phyloP scores from a whole-genome alignment of 2,797 vertebrate species.

The Gobio occitaniae region DNA sequence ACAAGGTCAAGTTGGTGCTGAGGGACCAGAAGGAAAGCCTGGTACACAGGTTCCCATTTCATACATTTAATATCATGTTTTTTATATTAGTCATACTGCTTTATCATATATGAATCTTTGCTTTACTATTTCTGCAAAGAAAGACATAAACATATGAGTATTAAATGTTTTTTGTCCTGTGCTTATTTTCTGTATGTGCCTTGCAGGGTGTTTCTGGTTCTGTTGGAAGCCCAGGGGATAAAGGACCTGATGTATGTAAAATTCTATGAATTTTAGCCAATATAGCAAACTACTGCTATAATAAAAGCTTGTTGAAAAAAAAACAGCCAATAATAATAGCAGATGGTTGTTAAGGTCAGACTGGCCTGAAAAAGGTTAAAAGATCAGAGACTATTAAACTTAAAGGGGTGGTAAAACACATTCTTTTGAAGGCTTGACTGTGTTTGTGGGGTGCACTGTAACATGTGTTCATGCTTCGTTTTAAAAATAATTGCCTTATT shows the following conservation, averaged over 20 bases:
- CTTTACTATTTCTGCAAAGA: not conserved
- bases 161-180: not conserved
- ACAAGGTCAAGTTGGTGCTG: slow-evolving; percentile 74
- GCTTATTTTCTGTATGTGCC: slow-evolving; percentile 36
- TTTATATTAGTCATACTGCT: not conserved
- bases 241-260: slow-evolving; percentile 72
- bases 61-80: slow-evolving; percentile 58
- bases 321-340: not conserved
- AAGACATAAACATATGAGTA: not conserved
- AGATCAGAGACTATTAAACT: slow-evolving; percentile 49
- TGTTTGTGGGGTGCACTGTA: no score
- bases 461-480: no score
- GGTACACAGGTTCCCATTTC: slow-evolving; percentile 92
- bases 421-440: no score
- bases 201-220: slow-evolving; percentile 76
- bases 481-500: no score
- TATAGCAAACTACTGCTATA: not conserved
- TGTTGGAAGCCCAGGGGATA: slow-evolving; percentile 70
- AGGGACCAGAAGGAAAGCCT: slow-evolving; percentile 88
- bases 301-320: not conserved
- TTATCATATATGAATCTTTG: not conserved
- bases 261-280: not conserved
- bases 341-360: slow-evolving; percentile 42
- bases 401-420: no score
- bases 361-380: slow-evolving; percentile 23